Base-by-base conservation (phyloP, 2,797 vertebrate species). In the Neosilurus mollespiculum region DNA sequence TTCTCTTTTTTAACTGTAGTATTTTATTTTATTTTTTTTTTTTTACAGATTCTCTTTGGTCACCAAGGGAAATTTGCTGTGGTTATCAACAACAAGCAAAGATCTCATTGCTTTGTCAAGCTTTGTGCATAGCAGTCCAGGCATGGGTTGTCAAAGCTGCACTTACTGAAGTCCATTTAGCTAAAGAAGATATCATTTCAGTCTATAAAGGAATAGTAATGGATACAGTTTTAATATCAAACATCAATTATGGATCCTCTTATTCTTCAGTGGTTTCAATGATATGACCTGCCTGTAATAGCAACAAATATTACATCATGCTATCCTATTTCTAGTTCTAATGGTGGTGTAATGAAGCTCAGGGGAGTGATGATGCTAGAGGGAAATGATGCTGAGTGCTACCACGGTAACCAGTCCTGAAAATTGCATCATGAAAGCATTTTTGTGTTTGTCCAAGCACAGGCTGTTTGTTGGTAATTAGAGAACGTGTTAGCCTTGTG, bases 361-460 rank as follows among this genome's bases (percentile, higher is more conserved):
- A 49, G 18, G 84, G 86, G 82, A 73, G 58, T 53, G 64, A 84
- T 79, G 34, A 66, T 24, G 43, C 26, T 67, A 64, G 49, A 26
- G 87, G 80, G 86, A 84, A 76, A 81, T 79, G 26, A 84, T 81
- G 80, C 67, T 81, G 77, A 81, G 61, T 80, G 86, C 86, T 82
- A 80, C 80, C 85, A 79, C 24, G 54, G 83, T 66, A 87, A 87
- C 78, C 64, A 66, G 9, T 37, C 62, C 43, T 81, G 80, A 79
- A 34, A 43, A 53, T 77, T 61, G 80, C 71, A 81, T 80, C 80
- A 80, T 53, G 77, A 64, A 43, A 82, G 66, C 51, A 72, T 67
- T 73, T 56, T 43, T 79, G 22, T 58, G 43, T 73, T 58, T 75
- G 15, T 78, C 58, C 5, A 22, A 69, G 49, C 15, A 26, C 43